phyloP scores from a whole-genome alignment of 2,888 invertebrate species.

The Andrena trimmerana region DNA sequence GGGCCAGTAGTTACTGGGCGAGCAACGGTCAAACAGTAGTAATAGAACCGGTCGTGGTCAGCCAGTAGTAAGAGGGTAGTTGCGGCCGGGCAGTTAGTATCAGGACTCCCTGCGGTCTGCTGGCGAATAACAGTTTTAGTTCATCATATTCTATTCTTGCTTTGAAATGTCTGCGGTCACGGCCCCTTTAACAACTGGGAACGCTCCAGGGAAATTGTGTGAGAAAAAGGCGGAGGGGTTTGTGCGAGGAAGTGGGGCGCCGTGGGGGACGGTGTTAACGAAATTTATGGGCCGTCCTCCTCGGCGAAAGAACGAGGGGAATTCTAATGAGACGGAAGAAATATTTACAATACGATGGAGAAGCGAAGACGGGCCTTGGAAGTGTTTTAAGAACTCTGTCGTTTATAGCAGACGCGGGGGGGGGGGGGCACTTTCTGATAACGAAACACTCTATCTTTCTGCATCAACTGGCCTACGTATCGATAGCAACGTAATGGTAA shows the following conservation, averaged over 20 bases:
- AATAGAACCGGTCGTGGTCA: conserved; percentile 71
- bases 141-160: conserved; percentile 66
- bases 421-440: too few relatives aligned
- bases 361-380: not conserved
- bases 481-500: too few relatives aligned
- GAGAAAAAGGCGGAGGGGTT: not conserved
- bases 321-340: conserved; percentile 17
- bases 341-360: conserved; percentile 6
- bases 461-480: too few relatives aligned
- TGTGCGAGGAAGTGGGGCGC: too few relatives aligned
- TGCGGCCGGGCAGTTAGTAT: conserved; percentile 72
- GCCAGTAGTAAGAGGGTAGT: conserved; percentile 73
- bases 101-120: conserved; percentile 68
- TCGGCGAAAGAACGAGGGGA: not conserved
- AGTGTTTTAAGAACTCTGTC: too few relatives aligned
- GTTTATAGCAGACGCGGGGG: too few relatives aligned
- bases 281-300: conserved; percentile 16
- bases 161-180: conserved; percentile 53
- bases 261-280: conserved; percentile 15
- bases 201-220: conserved; percentile 12
- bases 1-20: conserved; percentile 64
- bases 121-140: conserved; percentile 68
- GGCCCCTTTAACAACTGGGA: not conserved
- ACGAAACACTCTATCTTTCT: too few relatives aligned
- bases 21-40: conserved; percentile 71